A percentile compares a stretch with the other conserved stretches of the same genome.
These are phyloP conservation scores for Neomorphus geoffroyi DNA, from an alignment of 2,797 vertebrate genomes.

Conservation along the genomic window DNA sequence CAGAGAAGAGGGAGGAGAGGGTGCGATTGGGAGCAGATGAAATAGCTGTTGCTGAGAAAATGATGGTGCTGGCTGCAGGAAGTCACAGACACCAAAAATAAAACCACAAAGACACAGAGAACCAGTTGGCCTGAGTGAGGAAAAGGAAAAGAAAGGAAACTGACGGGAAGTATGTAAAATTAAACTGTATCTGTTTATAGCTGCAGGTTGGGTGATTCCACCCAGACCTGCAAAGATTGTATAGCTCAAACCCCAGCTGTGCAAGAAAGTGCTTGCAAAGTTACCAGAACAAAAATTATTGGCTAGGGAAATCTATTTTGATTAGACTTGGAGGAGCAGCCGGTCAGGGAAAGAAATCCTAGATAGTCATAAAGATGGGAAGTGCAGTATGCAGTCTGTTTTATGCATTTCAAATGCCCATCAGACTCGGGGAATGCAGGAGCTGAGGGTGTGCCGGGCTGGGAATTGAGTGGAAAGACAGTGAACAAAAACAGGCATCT, in stretches of 20 bases:
- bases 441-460: background rate
- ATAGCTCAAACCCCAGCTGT: background rate
- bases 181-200: background rate
- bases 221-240: background rate
- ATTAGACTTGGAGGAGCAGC: background rate
- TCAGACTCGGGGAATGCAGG: background rate
- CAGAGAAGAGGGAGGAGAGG: background rate
- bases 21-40: background rate
- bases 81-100: background rate
- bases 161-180: background rate
- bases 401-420: background rate
- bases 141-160: background rate
- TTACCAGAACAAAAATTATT: background rate
- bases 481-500: conserved; percentile 5
- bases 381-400: background rate
- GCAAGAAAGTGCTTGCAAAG: background rate
- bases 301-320: background rate
- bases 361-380: background rate
- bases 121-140: background rate
- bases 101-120: background rate
- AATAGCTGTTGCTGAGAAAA: background rate
- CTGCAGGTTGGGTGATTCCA: background rate
- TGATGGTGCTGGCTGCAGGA: background rate
- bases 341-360: background rate
- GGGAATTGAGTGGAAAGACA: background rate